These are phyloP conservation scores for Epinotia brunnichana DNA, from an alignment of 2,888 invertebrate genomes.

Conservation along the genomic window DNA sequence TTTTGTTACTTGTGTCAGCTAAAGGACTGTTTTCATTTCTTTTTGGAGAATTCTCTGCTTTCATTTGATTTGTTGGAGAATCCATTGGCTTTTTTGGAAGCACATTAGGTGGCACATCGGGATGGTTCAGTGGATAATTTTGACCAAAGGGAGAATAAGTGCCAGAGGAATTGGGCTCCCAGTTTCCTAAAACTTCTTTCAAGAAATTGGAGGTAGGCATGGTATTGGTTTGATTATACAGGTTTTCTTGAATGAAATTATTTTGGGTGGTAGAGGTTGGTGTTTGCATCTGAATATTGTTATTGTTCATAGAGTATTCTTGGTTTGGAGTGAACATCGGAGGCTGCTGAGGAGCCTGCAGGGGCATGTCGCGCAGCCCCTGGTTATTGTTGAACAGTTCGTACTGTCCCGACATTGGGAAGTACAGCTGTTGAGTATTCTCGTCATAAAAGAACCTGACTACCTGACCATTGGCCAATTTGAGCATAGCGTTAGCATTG, in stretches of 20 bases:
- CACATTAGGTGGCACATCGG: conserved; percentile 70
- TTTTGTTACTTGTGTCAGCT: conserved; percentile 84
- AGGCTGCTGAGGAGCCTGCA: conserved; percentile 66
- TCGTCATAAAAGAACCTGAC: conserved; percentile 77
- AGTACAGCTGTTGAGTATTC: conserved; percentile 76
- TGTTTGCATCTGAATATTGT: conserved; percentile 62
- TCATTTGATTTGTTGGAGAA: conserved; percentile 59
- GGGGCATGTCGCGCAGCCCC: conserved; percentile 67
- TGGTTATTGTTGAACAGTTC: conserved; percentile 76
- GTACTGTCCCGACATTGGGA: conserved; percentile 78
- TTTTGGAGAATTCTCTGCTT: conserved; percentile 71
- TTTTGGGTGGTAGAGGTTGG: conserved; percentile 57
- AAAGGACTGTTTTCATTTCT: conserved; percentile 75
- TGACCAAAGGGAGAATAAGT: conserved; percentile 90
- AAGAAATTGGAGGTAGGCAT: conserved; percentile 82
- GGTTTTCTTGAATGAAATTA: conserved; percentile 61
- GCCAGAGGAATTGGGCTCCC: conserved; percentile 88
- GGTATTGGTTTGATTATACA: conserved; percentile 57
- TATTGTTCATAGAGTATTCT: conserved; percentile 65
- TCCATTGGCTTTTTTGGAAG: conserved; percentile 66
- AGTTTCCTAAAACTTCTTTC: conserved; percentile 88
- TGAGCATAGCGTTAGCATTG: conserved; percentile 69
- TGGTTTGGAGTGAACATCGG: conserved; percentile 74
- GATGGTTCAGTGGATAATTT: conserved; percentile 81
- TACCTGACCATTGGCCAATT: conserved; percentile 76